These are phyloP conservation scores for Phaonia tiefii DNA, from an alignment of 2,888 invertebrate genomes.

Conservation along the genomic window DNA sequence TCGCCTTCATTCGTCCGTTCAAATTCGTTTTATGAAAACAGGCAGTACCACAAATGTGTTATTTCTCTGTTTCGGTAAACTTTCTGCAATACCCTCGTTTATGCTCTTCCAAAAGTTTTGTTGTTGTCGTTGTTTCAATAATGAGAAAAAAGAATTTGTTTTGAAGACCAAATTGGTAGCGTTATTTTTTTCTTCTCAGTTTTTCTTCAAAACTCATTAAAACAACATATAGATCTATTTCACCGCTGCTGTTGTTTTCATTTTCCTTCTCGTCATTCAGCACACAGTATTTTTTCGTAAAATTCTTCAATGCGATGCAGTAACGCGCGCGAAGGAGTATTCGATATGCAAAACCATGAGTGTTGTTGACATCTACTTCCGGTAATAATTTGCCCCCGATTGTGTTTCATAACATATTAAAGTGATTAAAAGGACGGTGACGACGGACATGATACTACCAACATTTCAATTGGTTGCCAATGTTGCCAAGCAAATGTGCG, in stretches of 20 bases:
- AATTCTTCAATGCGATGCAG: no score
- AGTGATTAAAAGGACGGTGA: background rate
- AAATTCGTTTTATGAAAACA: no score
- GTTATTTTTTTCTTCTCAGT: background rate
- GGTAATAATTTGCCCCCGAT: background rate
- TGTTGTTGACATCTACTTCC: background rate
- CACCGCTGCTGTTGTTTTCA: background rate
- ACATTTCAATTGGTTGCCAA: slow-evolving; percentile 73
- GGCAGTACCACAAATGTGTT: no score
- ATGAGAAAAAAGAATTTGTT: slow-evolving; percentile 6
- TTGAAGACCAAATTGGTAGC: slow-evolving; percentile 15
- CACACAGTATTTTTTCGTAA: background rate
- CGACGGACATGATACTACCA: slow-evolving; percentile 72
- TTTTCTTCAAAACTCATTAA: slow-evolving; percentile 29
- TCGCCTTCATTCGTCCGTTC: no score
- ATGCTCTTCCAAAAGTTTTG: background rate
- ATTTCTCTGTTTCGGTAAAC: background rate
- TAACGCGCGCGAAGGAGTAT: background rate
- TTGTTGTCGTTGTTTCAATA: background rate
- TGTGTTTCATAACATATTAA: background rate
- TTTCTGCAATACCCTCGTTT: no score
- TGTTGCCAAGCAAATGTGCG: slow-evolving; percentile 72
- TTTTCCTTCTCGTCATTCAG: background rate
- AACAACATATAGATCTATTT: slow-evolving; percentile 12
- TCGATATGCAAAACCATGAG: background rate